A percentile compares a stretch with the other conserved stretches of the same genome.
Evolutionary conservation across 2,888 invertebrate genomes (phyloP).

Genomic region (Clanis bilineata): DNA sequence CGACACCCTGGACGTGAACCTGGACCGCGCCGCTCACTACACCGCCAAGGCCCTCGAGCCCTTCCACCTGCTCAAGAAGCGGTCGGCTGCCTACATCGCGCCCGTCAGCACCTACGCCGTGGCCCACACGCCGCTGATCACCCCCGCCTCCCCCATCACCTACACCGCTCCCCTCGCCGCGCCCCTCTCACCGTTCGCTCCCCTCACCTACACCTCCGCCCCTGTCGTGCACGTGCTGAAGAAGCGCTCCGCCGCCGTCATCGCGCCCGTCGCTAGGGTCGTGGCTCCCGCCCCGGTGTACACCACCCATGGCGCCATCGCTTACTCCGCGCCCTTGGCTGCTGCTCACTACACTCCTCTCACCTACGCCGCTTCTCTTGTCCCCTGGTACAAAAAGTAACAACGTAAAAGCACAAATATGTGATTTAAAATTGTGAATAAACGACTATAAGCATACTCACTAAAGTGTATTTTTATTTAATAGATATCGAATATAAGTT

Average conservation of each 20-base stretch:
- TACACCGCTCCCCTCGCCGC: constrained; percentile 28
- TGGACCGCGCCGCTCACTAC: constrained; percentile 64
- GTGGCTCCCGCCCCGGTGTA: constrained; percentile 26
- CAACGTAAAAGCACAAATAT: constrained; percentile 5
- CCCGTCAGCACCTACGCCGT: constrained; percentile 25
- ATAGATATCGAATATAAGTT: neutral
- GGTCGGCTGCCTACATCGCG: constrained; percentile 42
- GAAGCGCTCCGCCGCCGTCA: constrained; percentile 1
- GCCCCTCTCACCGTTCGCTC: constrained; percentile 19
- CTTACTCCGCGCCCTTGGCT: constrained; percentile 28
- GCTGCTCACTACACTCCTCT: constrained; percentile 34
- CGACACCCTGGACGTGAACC: constrained; percentile 69
- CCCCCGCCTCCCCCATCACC: constrained; percentile 29
- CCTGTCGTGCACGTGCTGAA: constrained; percentile 25
- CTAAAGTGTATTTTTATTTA: neutral
- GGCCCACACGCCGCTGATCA: constrained; percentile 39
- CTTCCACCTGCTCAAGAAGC: constrained; percentile 57
- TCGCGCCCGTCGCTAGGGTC: constrained; percentile 24
- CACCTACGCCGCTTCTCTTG: constrained; percentile 51
- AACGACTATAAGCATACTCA: neutral
- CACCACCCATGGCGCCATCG: constrained; percentile 30
- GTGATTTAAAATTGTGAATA: neutral
- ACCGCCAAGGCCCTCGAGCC: constrained; percentile 55
- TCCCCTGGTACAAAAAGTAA: constrained; percentile 36
- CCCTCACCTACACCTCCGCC: constrained; percentile 16